These are phyloP conservation scores for Patella caerulea DNA, from an alignment of 2,888 invertebrate species.

Conservation along the genomic window DNA sequence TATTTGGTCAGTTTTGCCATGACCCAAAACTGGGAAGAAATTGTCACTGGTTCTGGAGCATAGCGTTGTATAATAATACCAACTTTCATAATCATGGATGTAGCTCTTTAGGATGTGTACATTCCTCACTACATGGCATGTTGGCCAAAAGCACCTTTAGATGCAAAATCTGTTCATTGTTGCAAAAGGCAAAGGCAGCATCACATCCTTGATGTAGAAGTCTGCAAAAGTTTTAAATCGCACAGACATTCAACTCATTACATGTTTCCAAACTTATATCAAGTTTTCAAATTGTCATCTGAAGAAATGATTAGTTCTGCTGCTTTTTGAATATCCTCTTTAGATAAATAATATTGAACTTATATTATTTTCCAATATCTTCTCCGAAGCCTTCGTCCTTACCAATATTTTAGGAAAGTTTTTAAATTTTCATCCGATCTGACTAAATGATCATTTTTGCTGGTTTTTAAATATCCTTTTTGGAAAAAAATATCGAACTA, in stretches of 20 bases:
- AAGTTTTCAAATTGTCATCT: neutral
- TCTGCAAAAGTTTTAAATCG: constrained; percentile 1
- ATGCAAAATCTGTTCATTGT: neutral
- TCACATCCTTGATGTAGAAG: neutral
- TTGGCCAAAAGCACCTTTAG: neutral
- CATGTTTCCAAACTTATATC: neutral
- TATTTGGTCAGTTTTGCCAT: neutral
- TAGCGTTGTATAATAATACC: neutral
- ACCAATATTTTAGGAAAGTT: neutral
- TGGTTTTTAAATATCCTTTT: neutral
- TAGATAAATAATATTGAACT: neutral
- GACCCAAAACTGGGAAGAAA: neutral
- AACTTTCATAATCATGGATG: neutral
- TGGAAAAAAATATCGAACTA: neutral
- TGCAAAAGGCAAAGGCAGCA: neutral
- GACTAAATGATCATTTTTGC: neutral
- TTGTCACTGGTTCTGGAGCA: neutral
- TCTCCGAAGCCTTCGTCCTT: too few relatives aligned
- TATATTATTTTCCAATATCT: neutral
- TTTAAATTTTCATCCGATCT: neutral
- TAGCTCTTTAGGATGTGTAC: neutral
- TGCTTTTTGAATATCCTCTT: neutral
- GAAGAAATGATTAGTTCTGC: neutral
- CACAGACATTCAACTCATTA: neutral
- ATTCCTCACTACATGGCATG: neutral